Evolutionary conservation across 2,888 invertebrate species (phyloP).

Genomic region (Marronus borbonicus): DNA sequence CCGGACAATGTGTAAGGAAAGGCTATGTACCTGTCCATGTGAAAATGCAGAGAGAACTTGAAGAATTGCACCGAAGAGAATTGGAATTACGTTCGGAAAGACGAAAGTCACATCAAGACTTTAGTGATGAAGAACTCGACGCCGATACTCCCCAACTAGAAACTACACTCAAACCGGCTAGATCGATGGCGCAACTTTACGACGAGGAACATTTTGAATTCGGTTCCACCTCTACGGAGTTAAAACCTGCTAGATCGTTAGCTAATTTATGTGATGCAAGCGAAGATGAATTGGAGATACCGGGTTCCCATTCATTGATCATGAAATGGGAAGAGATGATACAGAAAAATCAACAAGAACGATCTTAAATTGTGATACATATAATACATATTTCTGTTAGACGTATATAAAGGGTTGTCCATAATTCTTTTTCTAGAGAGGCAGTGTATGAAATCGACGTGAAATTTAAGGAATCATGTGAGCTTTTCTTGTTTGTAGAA

Average conservation of each 20-base stretch:
- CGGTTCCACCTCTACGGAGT: slow-evolving; percentile 58
- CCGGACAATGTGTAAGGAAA: slow-evolving; percentile 79
- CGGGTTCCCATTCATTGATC: slow-evolving; percentile 82
- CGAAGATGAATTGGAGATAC: slow-evolving; percentile 73
- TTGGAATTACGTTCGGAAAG: slow-evolving; percentile 76
- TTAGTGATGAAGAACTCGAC: slow-evolving; percentile 76
- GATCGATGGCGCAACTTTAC: slow-evolving; percentile 57
- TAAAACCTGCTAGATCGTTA: slow-evolving; percentile 80
- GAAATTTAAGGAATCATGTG: neutral
- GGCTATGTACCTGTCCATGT: slow-evolving; percentile 90
- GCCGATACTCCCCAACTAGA: slow-evolving; percentile 58
- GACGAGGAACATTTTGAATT: slow-evolving; percentile 70
- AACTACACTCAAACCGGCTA: slow-evolving; percentile 56
- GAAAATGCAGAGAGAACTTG: slow-evolving; percentile 89
- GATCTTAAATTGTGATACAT: slow-evolving; percentile 57
- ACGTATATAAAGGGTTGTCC: neutral
- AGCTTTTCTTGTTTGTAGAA: neutral
- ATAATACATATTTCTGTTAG: slow-evolving; percentile 1
- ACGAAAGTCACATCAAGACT: slow-evolving; percentile 76
- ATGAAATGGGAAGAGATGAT: slow-evolving; percentile 88
- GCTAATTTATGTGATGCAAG: slow-evolving; percentile 80
- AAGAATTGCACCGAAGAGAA: slow-evolving; percentile 83
- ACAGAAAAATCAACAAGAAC: slow-evolving; percentile 72
- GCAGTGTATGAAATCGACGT: neutral
- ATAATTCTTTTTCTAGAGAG: neutral